Percentiles rank a stretch among this genome's conserved stretches.
phyloP scores from a whole-genome alignment of 2,113 vertebrate genomes.

The Xiphophorus couchianus region DNA sequence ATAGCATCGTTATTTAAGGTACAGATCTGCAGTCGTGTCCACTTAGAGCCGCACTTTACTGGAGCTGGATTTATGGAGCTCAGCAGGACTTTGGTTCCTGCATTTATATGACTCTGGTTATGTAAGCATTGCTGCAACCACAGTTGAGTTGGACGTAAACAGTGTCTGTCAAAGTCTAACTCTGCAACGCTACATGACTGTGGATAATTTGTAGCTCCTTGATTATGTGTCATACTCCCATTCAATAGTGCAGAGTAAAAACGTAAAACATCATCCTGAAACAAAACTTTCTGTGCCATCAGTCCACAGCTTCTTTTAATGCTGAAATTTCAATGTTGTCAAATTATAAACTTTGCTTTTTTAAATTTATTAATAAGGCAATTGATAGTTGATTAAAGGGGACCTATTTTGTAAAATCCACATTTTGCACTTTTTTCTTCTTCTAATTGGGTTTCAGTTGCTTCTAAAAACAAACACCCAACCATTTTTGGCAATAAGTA shows the following conservation, averaged over 20 bases:
- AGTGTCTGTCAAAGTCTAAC: constrained; percentile 43
- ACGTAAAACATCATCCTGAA: constrained; percentile 1
- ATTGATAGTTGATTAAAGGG: neutral
- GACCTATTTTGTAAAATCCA: no score
- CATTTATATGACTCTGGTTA: constrained; percentile 44
- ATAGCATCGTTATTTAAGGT: constrained; percentile 24
- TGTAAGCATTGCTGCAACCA: constrained; percentile 48
- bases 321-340: no score
- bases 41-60: constrained; percentile 9
- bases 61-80: constrained; percentile 24
- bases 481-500: no score
- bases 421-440: no score
- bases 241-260: constrained; percentile 6
- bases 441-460: no score
- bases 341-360: neutral
- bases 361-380: neutral
- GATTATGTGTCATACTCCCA: constrained; percentile 41
- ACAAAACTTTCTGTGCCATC: neutral
- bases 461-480: no score
- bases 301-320: neutral
- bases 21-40: constrained; percentile 29
- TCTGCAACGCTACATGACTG: constrained; percentile 40
- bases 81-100: constrained; percentile 41
- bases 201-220: constrained; percentile 43
- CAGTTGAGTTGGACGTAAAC: constrained; percentile 42